phyloP scores from a whole-genome alignment of 2,888 invertebrate genomes.

The Conops quadrifasciatus region DNA sequence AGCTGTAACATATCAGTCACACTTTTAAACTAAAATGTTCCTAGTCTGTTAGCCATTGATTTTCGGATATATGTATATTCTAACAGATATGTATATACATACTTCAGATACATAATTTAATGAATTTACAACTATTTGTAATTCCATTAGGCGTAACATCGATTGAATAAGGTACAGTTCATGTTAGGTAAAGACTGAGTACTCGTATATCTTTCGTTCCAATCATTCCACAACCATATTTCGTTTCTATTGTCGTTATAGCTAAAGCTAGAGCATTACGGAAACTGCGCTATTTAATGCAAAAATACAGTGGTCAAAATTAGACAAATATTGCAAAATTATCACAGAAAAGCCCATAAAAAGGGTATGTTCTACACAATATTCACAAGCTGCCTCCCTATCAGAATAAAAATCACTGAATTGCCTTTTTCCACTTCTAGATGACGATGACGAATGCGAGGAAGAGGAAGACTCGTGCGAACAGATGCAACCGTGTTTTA shows the following conservation, averaged over 20 bases:
- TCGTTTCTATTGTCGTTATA: constrained; percentile 45
- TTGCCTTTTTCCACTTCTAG: constrained; percentile 15
- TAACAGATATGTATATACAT: no score
- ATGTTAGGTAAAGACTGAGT: constrained; percentile 16
- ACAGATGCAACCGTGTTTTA: constrained; percentile 49
- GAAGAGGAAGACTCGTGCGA: constrained; percentile 47
- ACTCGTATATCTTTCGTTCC: constrained; percentile 9
- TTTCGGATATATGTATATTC: no score
- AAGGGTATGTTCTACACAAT: constrained; percentile 48
- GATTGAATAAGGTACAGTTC: constrained; percentile 24
- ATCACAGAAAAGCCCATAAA: constrained; percentile 39
- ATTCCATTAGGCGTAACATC: constrained; percentile 22
- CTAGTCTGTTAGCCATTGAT: no score
- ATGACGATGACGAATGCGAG: constrained; percentile 40
- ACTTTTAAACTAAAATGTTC: no score
- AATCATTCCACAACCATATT: constrained; percentile 24
- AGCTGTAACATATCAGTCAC: no score
- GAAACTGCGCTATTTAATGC: constrained; percentile 57
- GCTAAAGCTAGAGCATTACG: constrained; percentile 59
- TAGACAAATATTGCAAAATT: constrained; percentile 40
- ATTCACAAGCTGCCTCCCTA: neutral
- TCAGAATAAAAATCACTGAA: neutral
- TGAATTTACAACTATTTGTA: neutral
- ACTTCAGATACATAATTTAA: no score
- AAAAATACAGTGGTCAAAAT: constrained; percentile 58